A percentile compares a stretch with the other conserved stretches of the same genome.
Conservation (phyloP, 2,888 invertebrate genomes). For the Phrixothrix hirtus region DNA sequence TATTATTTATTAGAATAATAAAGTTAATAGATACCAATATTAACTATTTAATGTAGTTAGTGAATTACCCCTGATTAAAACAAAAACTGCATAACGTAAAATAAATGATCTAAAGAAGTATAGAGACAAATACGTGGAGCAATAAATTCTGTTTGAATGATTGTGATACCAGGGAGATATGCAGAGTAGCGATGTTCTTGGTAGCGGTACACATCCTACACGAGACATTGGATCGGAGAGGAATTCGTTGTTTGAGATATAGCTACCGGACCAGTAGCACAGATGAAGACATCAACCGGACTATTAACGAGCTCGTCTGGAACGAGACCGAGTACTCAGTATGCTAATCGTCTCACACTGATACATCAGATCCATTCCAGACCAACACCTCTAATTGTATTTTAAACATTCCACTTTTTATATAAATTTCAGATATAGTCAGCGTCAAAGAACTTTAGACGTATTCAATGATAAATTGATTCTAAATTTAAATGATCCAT, state of each 20-base stretch:
- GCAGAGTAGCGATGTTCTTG: conserved; percentile 43
- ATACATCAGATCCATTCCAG: conserved; percentile 29
- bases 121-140: conserved; percentile 10
- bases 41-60: too few relatives aligned
- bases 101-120: neutral
- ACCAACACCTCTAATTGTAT: conserved; percentile 35
- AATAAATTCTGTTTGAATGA: conserved; percentile 30
- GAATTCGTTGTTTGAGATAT: conserved; percentile 49
- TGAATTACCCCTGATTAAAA: neutral
- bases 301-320: conserved; percentile 42
- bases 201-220: conserved; percentile 44
- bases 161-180: conserved; percentile 39
- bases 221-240: conserved; percentile 42
- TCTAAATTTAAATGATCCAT: too few relatives aligned
- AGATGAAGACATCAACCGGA: conserved; percentile 48
- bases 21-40: too few relatives aligned
- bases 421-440: conserved; percentile 22
- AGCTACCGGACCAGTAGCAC: conserved; percentile 51
- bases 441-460: neutral
- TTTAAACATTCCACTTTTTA: conserved; percentile 26
- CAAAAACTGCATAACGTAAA: neutral
- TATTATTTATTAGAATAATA: too few relatives aligned
- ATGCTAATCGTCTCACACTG: conserved; percentile 42
- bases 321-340: conserved; percentile 37
- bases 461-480: too few relatives aligned